phyloP scores from a whole-genome alignment of 2,113 vertebrate genomes.

The Jacana jacana region DNA sequence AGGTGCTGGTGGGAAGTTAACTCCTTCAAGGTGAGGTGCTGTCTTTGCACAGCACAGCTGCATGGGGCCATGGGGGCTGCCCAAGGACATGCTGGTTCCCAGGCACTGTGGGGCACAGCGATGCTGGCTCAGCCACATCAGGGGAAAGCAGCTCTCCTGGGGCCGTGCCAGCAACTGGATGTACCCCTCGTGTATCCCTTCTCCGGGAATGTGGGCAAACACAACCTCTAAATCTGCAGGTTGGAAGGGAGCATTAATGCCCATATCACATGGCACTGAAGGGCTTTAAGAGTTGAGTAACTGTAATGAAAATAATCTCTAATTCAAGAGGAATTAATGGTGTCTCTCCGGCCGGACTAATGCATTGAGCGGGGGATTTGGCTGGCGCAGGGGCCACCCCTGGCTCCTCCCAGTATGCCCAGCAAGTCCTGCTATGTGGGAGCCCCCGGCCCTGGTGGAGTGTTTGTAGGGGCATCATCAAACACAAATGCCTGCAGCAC shows the following conservation, averaged over 20 bases:
- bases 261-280: neutral
- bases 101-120: accelerated
- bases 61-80: neutral
- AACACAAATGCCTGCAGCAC: neutral
- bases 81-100: neutral
- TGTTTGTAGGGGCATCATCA: neutral
- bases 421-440: neutral
- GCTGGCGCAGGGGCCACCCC: neutral
- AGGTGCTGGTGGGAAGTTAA: conserved; percentile 41
- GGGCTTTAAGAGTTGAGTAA: neutral
- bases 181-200: accelerated
- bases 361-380: neutral
- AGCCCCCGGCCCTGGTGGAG: accelerated
- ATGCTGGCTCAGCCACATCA: accelerated
- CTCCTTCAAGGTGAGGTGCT: neutral
- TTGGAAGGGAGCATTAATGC: neutral
- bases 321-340: neutral
- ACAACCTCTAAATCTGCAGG: accelerated
- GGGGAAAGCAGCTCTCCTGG: neutral
- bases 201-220: accelerated
- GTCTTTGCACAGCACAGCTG: accelerated
- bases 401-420: accelerated
- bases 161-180: neutral
- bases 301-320: neutral
- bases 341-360: neutral